A percentile compares a stretch with the other conserved stretches of the same genome.
Conservation (phyloP, 2,888 invertebrate genomes). For the Ophonus ardosiacus region DNA sequence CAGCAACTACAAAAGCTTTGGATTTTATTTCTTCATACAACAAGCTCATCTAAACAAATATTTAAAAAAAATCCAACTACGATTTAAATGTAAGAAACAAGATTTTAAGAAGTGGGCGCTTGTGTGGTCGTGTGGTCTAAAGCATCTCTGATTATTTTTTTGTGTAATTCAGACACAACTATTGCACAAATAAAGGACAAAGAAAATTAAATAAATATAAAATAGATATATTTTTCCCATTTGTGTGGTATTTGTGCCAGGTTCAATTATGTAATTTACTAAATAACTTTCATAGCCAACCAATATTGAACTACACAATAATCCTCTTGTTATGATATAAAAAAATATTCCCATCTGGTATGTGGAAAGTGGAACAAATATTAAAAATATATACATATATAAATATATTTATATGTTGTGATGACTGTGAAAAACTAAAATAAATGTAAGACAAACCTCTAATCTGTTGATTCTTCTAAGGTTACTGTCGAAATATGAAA, state of each 20-base stretch:
- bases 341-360: conserved; percentile 74
- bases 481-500: conserved; percentile 48
- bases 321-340: conserved; percentile 71
- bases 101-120: conserved; percentile 22
- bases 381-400: conserved; percentile 65
- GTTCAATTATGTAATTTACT: conserved; percentile 24
- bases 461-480: conserved; percentile 13
- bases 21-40: conserved; percentile 3
- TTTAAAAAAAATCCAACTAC: conserved; percentile 3
- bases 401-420: conserved; percentile 75
- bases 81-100: conserved; percentile 1
- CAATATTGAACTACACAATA: conserved; percentile 68
- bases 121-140: conserved; percentile 21
- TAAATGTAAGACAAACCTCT: conserved; percentile 51
- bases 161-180: neutral
- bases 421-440: conserved; percentile 72
- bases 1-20: neutral
- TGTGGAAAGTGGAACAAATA: conserved; percentile 72
- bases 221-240: neutral
- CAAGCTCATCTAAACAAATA: conserved; percentile 10
- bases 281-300: conserved; percentile 65
- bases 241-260: neutral
- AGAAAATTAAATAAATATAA: neutral
- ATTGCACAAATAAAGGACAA: conserved; percentile 1
- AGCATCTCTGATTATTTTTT: neutral